Percentiles rank a stretch among this genome's conserved stretches.
Evolutionary conservation across 1,140 invertebrate genomes (phyloP).

Genomic region (Cherax quadricarinatus): DNA sequence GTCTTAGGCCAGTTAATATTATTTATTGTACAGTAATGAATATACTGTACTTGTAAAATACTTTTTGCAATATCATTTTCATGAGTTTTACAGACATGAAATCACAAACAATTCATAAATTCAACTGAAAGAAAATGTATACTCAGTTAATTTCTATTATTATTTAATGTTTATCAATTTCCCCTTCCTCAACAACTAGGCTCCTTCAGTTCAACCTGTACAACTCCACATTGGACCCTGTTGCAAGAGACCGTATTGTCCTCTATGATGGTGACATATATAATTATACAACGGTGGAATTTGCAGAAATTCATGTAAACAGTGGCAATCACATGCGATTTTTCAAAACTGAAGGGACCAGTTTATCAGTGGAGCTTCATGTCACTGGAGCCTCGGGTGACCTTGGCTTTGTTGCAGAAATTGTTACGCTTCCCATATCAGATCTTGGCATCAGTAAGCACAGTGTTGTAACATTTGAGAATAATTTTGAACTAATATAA

Average conservation of each 20-base stretch:
- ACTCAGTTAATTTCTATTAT: too few species aligned
- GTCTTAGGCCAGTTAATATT: too few species aligned
- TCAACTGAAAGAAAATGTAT: too few species aligned
- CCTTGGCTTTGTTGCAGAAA: conserved; percentile 98
- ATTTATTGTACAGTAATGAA: background rate
- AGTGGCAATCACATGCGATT: conserved; percentile 83
- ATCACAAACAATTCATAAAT: too few species aligned
- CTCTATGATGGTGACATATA: conserved; percentile 96
- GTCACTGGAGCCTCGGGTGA: conserved; percentile 93
- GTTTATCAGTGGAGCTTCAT: conserved; percentile 93
- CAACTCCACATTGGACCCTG: conserved; percentile 91
- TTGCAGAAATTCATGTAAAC: conserved; percentile 85
- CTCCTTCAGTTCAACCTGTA: conserved; percentile 96
- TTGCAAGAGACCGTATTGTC: conserved; percentile 88
- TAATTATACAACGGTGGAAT: conserved; percentile 85
- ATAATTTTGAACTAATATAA: background rate
- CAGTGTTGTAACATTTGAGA: background rate
- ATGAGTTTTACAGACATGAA: too few species aligned
- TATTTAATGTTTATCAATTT: background rate
- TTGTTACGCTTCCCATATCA: conserved; percentile 95
- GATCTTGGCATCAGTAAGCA: conserved; percentile 86
- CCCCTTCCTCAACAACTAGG: conserved; percentile 76
- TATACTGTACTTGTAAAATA: too few species aligned
- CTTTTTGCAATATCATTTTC: too few species aligned
- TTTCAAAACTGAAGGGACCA: conserved; percentile 85